Conservation (phyloP, 2,888 invertebrate species). For the Drosophila falleni region DNA sequence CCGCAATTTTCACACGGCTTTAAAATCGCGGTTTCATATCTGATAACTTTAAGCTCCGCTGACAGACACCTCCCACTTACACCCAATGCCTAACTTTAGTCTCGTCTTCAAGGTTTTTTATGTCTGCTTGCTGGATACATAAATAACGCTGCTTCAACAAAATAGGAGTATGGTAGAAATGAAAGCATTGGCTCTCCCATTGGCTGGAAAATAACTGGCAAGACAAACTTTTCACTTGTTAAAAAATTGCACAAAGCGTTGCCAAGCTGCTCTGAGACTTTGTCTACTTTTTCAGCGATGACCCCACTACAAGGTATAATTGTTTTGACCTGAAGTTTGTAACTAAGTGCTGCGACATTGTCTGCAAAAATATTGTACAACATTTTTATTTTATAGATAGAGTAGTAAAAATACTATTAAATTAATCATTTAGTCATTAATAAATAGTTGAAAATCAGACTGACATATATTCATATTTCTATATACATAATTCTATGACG, state of each 20-base stretch:
- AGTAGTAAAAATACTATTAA: too few species aligned
- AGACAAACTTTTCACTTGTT: conserved; percentile 52
- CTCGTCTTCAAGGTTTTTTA: conserved; percentile 9
- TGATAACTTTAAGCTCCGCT: conserved; percentile 66
- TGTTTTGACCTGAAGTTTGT: conserved; percentile 22
- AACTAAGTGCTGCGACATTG: conserved; percentile 6
- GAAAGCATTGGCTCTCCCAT: conserved; percentile 48
- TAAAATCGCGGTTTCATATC: conserved; percentile 55
- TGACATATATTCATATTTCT: too few species aligned
- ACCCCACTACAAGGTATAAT: conserved; percentile 44
- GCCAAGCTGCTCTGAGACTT: conserved; percentile 22
- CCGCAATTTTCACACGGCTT: conserved; percentile 70
- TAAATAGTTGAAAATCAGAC: too few species aligned
- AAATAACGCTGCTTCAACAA: conserved; percentile 39
- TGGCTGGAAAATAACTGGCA: conserved; percentile 35
- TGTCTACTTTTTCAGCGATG: conserved; percentile 20
- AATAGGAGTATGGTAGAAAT: conserved; percentile 44
- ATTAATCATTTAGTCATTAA: too few species aligned
- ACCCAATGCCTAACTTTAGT: conserved; percentile 1
- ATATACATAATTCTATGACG: too few species aligned
- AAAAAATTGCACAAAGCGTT: conserved; percentile 60
- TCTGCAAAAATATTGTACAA: background rate
- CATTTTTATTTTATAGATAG: background rate
- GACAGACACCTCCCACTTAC: conserved; percentile 10
- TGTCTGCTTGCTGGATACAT: conserved; percentile 31